phyloP scores from a whole-genome alignment of 2,888 invertebrate species.

The Mythimna pallens region DNA sequence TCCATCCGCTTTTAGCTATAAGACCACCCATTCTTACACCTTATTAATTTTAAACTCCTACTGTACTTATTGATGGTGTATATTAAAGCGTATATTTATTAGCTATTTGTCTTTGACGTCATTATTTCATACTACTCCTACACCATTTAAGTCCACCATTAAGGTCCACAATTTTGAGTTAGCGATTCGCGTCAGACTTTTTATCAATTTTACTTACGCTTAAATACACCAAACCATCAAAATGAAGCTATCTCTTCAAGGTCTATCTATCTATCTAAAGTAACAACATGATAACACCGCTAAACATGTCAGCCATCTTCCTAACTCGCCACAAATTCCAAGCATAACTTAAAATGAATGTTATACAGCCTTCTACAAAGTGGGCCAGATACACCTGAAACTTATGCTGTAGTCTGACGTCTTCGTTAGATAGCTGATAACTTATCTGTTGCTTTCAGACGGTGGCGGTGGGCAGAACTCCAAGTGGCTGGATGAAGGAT shows the following conservation, averaged over 20 bases:
- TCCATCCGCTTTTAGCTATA: no score
- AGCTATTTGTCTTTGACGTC: no score
- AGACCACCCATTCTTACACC: no score
- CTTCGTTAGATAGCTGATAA: conserved; percentile 51
- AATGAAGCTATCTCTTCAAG: background rate
- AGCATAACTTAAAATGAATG: conserved; percentile 54
- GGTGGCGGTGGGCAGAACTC: conserved; percentile 49
- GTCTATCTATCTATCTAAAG: background rate
- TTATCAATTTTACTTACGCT: no score
- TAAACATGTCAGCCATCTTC: conserved; percentile 2
- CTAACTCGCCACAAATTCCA: conserved; percentile 27
- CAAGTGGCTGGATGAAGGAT: conserved; percentile 14
- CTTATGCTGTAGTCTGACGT: conserved; percentile 35
- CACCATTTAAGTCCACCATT: no score
- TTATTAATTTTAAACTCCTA: no score
- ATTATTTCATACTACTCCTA: no score
- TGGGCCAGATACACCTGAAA: conserved; percentile 53
- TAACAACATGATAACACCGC: background rate
- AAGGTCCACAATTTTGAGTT: no score
- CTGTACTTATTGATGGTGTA: no score
- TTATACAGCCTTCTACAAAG: conserved; percentile 33
- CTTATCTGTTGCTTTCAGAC: conserved; percentile 45
- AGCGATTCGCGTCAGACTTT: no score
- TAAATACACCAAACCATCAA: no score
- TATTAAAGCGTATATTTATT: no score